Percentiles rank a stretch among this genome's conserved stretches.
These are phyloP conservation scores for Anseranas semipalmata DNA, from an alignment of 2,113 vertebrate genomes.

Conservation along the genomic window DNA sequence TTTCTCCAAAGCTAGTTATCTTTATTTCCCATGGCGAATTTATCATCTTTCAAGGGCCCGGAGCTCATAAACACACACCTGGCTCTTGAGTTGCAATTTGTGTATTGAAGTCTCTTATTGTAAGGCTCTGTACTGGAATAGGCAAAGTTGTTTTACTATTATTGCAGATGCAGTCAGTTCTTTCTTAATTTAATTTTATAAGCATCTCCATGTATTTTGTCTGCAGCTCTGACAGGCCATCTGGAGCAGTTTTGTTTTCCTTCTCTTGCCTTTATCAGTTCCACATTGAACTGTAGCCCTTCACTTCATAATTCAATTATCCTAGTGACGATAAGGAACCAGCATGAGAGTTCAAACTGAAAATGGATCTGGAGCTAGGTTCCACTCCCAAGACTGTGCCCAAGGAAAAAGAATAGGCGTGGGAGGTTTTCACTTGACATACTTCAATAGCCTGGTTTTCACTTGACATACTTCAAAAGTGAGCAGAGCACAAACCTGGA, in stretches of 20 bases:
- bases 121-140: not conserved
- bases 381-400: not conserved
- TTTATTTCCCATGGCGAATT: slow-evolving; percentile 69
- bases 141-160: not conserved
- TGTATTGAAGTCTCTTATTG: slow-evolving; percentile 13
- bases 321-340: not conserved
- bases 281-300: not conserved
- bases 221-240: slow-evolving; percentile 1
- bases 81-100: slow-evolving; percentile 60
- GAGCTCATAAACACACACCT: slow-evolving; percentile 72
- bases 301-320: not conserved
- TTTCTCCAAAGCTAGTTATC: slow-evolving; percentile 33
- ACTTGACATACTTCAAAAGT: not conserved
- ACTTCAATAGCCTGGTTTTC: not conserved
- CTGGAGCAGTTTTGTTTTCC: not conserved
- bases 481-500: not conserved
- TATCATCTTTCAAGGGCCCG: slow-evolving; percentile 61
- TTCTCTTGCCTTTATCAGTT: not conserved
- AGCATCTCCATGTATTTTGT: not conserved
- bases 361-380: not conserved
- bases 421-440: not conserved
- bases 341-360: not conserved
- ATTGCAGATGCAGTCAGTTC: not conserved
- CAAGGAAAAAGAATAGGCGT: not conserved
- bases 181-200: slow-evolving; percentile 31